Evolutionary conservation across 2,797 vertebrate genomes (phyloP).

Genomic region (Odontamblyopus rebecca): DNA sequence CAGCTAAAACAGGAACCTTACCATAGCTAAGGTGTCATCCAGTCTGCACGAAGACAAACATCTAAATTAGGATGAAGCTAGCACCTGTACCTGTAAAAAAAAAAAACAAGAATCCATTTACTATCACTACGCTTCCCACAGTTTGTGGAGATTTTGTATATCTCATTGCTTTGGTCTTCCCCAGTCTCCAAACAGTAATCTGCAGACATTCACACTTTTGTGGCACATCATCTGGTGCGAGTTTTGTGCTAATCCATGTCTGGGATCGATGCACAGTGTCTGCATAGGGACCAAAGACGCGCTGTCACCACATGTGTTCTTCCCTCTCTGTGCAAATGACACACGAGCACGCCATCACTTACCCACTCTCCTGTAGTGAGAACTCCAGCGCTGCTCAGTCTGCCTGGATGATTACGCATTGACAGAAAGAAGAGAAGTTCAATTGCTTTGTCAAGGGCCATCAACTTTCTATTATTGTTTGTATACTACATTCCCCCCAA

Average conservation of each 20-base stretch:
- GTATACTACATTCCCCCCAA: neutral
- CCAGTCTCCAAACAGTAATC: slow-evolving; percentile 25
- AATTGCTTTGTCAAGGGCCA: slow-evolving; percentile 56
- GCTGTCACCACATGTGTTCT: slow-evolving; percentile 67
- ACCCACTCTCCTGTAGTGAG: slow-evolving; percentile 53
- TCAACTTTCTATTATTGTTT: slow-evolving; percentile 33
- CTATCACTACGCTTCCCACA: neutral
- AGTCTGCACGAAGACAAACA: neutral
- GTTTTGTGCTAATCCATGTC: slow-evolving; percentile 64
- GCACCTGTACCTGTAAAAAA: neutral
- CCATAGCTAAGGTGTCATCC: neutral
- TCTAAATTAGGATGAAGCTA: neutral
- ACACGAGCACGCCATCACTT: slow-evolving; percentile 44
- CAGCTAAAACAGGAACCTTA: neutral
- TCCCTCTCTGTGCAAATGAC: slow-evolving; percentile 50
- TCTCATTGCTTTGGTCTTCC: slow-evolving; percentile 36
- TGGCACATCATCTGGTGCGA: slow-evolving; percentile 58
- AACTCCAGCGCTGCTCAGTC: slow-evolving; percentile 42
- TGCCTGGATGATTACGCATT: slow-evolving; percentile 54
- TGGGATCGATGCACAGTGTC: slow-evolving; percentile 60
- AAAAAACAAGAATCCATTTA: neutral
- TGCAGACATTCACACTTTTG: slow-evolving; percentile 29
- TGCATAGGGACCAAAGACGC: slow-evolving; percentile 51
- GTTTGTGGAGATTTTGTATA: neutral
- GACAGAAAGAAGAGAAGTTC: slow-evolving; percentile 55